Evolutionary conservation across 2,113 vertebrate genomes (phyloP).

Genomic region (Pionites leucogaster): DNA sequence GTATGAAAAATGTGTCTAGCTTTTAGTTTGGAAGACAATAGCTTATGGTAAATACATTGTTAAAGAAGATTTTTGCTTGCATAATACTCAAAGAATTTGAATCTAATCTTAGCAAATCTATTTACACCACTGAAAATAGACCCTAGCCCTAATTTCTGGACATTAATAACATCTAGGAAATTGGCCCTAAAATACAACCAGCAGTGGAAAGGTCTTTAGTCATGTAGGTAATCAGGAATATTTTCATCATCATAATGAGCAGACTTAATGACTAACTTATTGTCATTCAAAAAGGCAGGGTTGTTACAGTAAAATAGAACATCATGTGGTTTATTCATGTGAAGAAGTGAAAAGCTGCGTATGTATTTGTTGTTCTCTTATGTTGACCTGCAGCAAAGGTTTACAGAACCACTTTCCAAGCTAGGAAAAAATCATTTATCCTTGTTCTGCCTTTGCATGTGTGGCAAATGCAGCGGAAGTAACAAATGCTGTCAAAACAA

Average conservation of each 20-base stretch:
- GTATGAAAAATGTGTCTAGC: conserved; percentile 22
- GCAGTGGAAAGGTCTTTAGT: not conserved
- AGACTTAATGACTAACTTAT: not conserved
- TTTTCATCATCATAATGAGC: not conserved
- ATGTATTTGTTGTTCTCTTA: not conserved
- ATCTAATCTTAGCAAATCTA: not conserved
- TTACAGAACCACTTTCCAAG: not conserved
- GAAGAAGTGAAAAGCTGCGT: not conserved
- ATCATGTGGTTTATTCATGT: not conserved
- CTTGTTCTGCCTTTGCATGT: not conserved
- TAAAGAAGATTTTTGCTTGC: not conserved
- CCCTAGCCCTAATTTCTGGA: not conserved
- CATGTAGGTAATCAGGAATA: not conserved
- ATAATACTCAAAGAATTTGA: not conserved
- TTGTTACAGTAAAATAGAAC: not conserved
- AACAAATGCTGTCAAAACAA: not conserved
- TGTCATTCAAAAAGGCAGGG: not conserved
- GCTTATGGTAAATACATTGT: not conserved
- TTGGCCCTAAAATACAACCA: not conserved
- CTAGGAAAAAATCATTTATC: not conserved
- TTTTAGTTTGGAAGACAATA: not conserved
- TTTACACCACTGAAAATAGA: not conserved
- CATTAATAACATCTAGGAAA: not conserved
- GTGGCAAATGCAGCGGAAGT: not conserved
- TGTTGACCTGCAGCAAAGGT: not conserved